Conservation (phyloP, 2,888 invertebrate genomes). For the Asteroscopus sphinx region DNA sequence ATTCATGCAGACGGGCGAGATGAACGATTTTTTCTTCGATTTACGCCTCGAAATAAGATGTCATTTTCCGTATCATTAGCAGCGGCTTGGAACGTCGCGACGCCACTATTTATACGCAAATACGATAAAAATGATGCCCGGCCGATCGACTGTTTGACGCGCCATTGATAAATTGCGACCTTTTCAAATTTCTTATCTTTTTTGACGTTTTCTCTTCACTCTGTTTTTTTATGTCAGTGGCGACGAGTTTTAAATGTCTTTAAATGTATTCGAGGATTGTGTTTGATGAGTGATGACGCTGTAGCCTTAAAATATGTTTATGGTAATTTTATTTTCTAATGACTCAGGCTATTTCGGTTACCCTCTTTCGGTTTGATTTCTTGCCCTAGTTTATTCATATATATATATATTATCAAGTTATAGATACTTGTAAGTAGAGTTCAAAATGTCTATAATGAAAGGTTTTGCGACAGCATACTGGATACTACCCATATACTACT, state of each 20-base stretch:
- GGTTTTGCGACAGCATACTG: background rate
- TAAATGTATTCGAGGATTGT: slow-evolving; percentile 64
- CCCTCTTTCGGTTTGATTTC: slow-evolving; percentile 14
- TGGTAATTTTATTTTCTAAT: slow-evolving; percentile 34
- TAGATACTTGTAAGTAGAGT: no score
- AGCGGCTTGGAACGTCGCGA: slow-evolving; percentile 83
- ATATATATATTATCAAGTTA: no score
- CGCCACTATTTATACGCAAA: slow-evolving; percentile 90
- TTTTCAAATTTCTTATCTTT: slow-evolving; percentile 80
- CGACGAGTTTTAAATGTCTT: slow-evolving; percentile 67
- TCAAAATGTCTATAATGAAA: background rate
- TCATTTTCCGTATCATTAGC: slow-evolving; percentile 91
- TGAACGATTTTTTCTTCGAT: slow-evolving; percentile 90
- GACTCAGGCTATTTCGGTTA: slow-evolving; percentile 2
- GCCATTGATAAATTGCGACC: slow-evolving; percentile 88
- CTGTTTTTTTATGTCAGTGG: slow-evolving; percentile 63
- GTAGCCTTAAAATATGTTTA: slow-evolving; percentile 42
- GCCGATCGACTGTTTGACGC: slow-evolving; percentile 88
- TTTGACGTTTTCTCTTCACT: slow-evolving; percentile 70
- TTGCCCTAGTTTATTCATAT: background rate
- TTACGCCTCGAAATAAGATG: slow-evolving; percentile 89
- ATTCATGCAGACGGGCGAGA: slow-evolving; percentile 88
- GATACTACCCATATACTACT: background rate
- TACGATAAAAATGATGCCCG: slow-evolving; percentile 89
- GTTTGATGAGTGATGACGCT: slow-evolving; percentile 64